These are phyloP conservation scores for Lampris incognitus DNA, from an alignment of 2,113 vertebrate genomes.

Conservation along the genomic window DNA sequence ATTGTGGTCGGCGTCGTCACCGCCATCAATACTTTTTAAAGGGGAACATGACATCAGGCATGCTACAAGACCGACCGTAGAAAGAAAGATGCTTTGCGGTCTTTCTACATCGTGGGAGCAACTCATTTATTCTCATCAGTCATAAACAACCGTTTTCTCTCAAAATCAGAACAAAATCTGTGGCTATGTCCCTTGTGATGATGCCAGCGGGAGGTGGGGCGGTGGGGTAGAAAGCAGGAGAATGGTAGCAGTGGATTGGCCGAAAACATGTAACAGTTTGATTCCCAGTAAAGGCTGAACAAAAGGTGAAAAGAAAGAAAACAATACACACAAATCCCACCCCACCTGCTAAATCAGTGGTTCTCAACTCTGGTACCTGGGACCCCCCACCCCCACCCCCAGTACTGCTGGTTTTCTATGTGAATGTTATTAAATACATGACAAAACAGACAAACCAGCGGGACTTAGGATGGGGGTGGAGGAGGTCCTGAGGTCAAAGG, in stretches of 20 bases:
- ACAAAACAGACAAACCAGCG: no score
- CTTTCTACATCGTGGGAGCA: conserved; percentile 9
- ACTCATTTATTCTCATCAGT: conserved; percentile 27
- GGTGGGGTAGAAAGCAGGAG: conserved; percentile 77
- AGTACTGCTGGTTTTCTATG: no score
- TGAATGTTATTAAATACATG: no score
- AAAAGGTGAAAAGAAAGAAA: conserved; percentile 37
- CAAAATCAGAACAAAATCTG: conserved; percentile 35
- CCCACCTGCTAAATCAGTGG: conserved; percentile 3
- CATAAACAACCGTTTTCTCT: conserved; percentile 27
- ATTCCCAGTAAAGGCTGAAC: conserved; percentile 72
- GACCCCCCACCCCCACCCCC: no score
- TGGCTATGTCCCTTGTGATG: conserved; percentile 67
- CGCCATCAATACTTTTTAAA: conserved; percentile 69
- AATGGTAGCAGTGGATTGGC: conserved; percentile 80
- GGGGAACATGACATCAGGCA: conserved; percentile 72
- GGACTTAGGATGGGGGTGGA: no score
- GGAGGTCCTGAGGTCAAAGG: no score
- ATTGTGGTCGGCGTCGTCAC: conserved; percentile 44
- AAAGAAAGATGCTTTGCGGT: conserved; percentile 40
- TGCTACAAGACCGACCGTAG: conserved; percentile 54
- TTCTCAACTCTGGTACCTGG: no score
- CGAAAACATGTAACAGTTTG: conserved; percentile 76
- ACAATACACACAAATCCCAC: conserved; percentile 39
- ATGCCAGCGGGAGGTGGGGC: conserved; percentile 28